These are phyloP conservation scores for Drosophila setosimentum DNA, from an alignment of 2,888 invertebrate species.

Conservation along the genomic window DNA sequence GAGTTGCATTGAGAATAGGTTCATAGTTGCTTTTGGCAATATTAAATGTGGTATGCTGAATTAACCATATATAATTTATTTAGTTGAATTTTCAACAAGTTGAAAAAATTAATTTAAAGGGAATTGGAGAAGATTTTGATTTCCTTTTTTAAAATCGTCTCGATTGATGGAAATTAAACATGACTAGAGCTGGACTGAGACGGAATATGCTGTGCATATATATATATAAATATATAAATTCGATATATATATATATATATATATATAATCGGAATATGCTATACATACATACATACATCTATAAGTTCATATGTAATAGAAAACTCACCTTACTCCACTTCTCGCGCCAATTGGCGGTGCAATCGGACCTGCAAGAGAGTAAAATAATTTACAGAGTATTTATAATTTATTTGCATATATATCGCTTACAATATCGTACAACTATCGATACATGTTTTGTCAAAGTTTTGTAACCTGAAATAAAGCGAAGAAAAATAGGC, in stretches of 20 bases:
- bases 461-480: constrained; percentile 65
- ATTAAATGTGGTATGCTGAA: neutral
- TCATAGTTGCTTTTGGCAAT: too few relatives aligned
- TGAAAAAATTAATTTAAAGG: too few relatives aligned
- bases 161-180: neutral
- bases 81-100: neutral
- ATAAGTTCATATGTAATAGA: neutral
- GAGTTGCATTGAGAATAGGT: too few relatives aligned
- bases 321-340: constrained; percentile 94
- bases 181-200: neutral
- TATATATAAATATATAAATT: too few relatives aligned
- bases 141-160: too few relatives aligned
- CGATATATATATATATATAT: too few relatives aligned
- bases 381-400: constrained; percentile 12
- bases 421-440: neutral
- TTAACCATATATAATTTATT: neutral
- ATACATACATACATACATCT: neutral
- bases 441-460: constrained; percentile 37
- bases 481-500: constrained; percentile 23
- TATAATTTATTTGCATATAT: too few relatives aligned
- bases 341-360: constrained; percentile 97
- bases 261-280: neutral
- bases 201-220: neutral
- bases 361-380: constrained; percentile 89
- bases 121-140: too few relatives aligned